Evolutionary conservation across 2,888 invertebrate genomes (phyloP).

Genomic region (Polymixis lichenea): DNA sequence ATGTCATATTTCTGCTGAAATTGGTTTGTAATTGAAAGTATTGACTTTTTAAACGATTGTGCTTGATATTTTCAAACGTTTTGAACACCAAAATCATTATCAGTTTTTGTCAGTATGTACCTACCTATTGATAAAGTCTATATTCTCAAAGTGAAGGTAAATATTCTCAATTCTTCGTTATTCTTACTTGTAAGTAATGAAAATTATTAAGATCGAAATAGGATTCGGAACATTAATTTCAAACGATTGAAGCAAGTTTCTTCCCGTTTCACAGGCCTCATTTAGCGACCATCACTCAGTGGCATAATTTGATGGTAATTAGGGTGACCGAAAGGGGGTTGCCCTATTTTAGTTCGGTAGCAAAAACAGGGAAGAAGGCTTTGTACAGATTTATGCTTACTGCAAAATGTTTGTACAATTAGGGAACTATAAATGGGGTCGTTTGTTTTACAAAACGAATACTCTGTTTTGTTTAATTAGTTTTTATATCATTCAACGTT

Average conservation of each 20-base stretch:
- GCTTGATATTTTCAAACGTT: neutral
- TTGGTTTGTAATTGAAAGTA: neutral
- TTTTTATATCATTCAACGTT: neutral
- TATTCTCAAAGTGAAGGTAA: neutral
- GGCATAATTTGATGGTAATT: conserved; percentile 58
- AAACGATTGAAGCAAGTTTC: neutral
- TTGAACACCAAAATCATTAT: neutral
- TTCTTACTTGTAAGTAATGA: neutral
- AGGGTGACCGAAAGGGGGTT: conserved; percentile 49
- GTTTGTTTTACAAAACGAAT: conserved; percentile 29
- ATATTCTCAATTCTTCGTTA: neutral
- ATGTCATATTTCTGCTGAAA: neutral
- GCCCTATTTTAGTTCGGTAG: conserved; percentile 44
- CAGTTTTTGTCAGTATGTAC: neutral
- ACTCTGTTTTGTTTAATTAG: conserved; percentile 32
- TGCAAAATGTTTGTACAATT: conserved; percentile 51
- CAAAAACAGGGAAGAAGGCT: conserved; percentile 56
- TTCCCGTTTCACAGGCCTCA: conserved; percentile 6
- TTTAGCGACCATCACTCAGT: conserved; percentile 30
- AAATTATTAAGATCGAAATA: neutral
- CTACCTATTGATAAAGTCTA: neutral
- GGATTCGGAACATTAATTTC: neutral
- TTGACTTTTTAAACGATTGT: neutral
- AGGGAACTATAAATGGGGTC: conserved; percentile 48
- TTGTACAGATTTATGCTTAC: conserved; percentile 46